Conservation (phyloP, 2,113 vertebrate species). For the Bothrops jararaca region DNA sequence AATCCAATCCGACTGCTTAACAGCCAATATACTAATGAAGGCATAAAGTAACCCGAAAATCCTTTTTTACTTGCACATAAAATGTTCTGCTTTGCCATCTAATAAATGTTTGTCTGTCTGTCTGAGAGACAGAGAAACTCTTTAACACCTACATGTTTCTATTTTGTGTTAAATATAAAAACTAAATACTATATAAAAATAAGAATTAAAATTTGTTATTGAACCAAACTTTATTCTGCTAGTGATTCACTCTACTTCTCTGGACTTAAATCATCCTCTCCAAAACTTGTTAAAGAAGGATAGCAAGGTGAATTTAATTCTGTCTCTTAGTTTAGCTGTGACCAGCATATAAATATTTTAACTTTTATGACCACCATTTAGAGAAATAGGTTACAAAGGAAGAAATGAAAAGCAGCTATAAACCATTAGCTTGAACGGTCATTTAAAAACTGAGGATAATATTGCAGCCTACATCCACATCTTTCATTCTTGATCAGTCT, state of each 20-base stretch:
- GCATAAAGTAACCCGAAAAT: neutral
- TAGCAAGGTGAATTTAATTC: conserved; percentile 80
- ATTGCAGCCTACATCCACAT: conserved; percentile 44
- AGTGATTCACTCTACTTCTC: conserved; percentile 75
- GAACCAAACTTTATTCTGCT: conserved; percentile 75
- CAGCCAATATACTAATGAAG: neutral
- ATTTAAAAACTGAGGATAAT: conserved; percentile 41
- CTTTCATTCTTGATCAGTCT: conserved; percentile 55
- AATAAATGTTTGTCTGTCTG: conserved; percentile 8
- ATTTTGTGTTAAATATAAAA: conserved; percentile 28
- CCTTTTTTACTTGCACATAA: neutral
- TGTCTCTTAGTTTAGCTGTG: conserved; percentile 74
- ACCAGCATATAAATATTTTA: conserved; percentile 70
- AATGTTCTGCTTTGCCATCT: neutral
- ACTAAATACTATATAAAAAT: neutral
- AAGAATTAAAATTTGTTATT: neutral
- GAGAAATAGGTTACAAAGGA: neutral
- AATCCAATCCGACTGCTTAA: neutral
- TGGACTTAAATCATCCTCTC: conserved; percentile 78
- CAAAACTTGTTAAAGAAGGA: conserved; percentile 81
- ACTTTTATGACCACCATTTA: conserved; percentile 50
- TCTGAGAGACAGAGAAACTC: conserved; percentile 23
- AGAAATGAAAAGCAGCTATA: conserved; percentile 11
- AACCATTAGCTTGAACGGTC: conserved; percentile 38
- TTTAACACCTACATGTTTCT: conserved; percentile 59